Conservation (phyloP, 1,140 invertebrate species). For the Drosophila ambigua region DNA sequence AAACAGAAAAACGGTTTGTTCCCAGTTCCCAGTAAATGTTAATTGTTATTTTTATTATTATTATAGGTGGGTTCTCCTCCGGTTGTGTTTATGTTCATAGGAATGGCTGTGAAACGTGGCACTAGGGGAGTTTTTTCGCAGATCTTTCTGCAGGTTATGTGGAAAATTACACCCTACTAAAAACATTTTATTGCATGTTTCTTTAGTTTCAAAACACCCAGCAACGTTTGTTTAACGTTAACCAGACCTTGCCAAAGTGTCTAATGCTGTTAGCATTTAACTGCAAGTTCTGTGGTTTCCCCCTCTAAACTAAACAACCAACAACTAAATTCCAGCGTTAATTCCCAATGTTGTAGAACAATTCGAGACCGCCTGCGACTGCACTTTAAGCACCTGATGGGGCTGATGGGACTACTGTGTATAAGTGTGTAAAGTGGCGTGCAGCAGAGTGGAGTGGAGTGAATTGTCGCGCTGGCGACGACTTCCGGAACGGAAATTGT, state of each 20-base stretch:
- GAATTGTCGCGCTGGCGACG: constrained; percentile 46
- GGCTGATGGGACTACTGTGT: neutral
- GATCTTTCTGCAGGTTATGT: no score
- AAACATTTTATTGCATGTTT: no score
- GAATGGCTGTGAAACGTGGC: no score
- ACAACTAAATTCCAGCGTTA: constrained; percentile 17
- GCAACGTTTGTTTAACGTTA: no score
- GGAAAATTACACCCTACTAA: no score
- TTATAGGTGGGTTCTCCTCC: neutral
- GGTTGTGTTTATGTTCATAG: no score
- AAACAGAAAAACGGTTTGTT: constrained; percentile 14
- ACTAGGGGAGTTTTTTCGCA: no score
- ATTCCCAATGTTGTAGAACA: constrained; percentile 13
- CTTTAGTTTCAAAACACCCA: no score
- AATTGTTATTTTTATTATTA: constrained; percentile 7
- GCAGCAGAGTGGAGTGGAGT: constrained; percentile 4
- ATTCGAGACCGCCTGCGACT: neutral
- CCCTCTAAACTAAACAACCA: constrained; percentile 16
- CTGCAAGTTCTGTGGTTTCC: neutral
- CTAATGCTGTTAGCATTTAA: no score
- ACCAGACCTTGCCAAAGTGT: no score
- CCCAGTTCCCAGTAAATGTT: neutral
- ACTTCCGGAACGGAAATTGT: constrained; percentile 63
- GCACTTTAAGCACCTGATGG: constrained; percentile 2
- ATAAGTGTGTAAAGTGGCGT: constrained; percentile 1